Base-by-base conservation (phyloP, 2,888 invertebrate genomes). In the Mesorhabditis spiculigera region DNA sequence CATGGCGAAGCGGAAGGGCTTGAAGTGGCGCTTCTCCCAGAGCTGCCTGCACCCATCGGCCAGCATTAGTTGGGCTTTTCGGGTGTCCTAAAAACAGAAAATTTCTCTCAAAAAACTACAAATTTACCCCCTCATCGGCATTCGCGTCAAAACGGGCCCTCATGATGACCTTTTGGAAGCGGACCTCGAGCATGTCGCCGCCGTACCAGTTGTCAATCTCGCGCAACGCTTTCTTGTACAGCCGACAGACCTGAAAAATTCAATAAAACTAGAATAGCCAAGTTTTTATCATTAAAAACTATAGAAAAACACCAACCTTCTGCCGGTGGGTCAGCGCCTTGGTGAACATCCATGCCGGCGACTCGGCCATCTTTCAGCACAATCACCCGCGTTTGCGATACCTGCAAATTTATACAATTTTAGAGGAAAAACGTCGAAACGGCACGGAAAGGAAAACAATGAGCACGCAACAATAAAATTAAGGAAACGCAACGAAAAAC, bases 121-220 rank as follows among this genome's bases (percentile, higher is more conserved):
- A 66, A 66, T 13, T 42, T 43, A 66, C 45, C 43, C 62, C 10
- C 28, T 50, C 58, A 10, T 66, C 71, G 70, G 89, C 90, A 86
- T 94, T 91, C 76, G 92, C 88, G 76, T 98, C 94, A 85, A 98
- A 95, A 71, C 92, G 90, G 0, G 91, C 90, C 65, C 97, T 90
- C 85, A 95, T 86, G 6, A 93, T 84, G 0, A 92, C 91, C 5
- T 92, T 92, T 72, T 92, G 90, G 86, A 91, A 93, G 71, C 95
- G 91, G 86, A 89, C 92, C 4, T 90, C 90, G 86, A 91, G 88
- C 84, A 77, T 76, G 75, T 84, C 72, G 63, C 80, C 81, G 61
- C 81, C 78, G 72, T 85, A 84, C 84, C 83, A 86, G 68, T 82
- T 76, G 73, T 85, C 79, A 63, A 80, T 73, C 73, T 85, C 83